Evolutionary conservation across 2,888 invertebrate species (phyloP).

Genomic region (Drosophila planitibia): DNA sequence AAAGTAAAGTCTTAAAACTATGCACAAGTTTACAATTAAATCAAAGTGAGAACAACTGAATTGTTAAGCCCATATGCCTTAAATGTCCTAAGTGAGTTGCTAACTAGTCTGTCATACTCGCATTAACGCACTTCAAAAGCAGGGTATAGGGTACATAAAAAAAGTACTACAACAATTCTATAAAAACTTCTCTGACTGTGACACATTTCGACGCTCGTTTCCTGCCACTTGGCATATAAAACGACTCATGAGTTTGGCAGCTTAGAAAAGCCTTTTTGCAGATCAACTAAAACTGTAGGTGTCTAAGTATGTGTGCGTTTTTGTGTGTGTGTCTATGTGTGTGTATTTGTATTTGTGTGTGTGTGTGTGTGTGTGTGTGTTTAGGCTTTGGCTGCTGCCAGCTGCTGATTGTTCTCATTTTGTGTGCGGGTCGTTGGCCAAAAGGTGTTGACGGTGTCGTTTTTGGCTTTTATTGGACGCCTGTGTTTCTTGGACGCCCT

Average conservation of each 20-base stretch:
- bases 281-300: slow-evolving; percentile 43
- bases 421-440: slow-evolving; percentile 13
- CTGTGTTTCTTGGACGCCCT: slow-evolving; percentile 17
- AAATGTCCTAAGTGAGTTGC: neutral
- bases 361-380: slow-evolving; percentile 4
- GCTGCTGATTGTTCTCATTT: slow-evolving; percentile 22
- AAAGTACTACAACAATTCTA: slow-evolving; percentile 29
- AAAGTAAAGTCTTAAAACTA: neutral
- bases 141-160: neutral
- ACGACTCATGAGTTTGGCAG: slow-evolving; percentile 28
- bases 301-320: slow-evolving; percentile 2
- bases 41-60: neutral
- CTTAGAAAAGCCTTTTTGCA: slow-evolving; percentile 43
- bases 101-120: neutral
- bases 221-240: slow-evolving; percentile 48
- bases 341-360: neutral
- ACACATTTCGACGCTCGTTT: slow-evolving; percentile 59
- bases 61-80: neutral
- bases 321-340: neutral
- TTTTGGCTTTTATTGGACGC: slow-evolving; percentile 57
- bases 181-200: slow-evolving; percentile 53
- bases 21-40: neutral
- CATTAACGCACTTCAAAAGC: neutral
- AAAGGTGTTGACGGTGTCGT: slow-evolving; percentile 59
- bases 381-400: slow-evolving; percentile 16